These are phyloP conservation scores for Gymnothorax javanicus DNA, from an alignment of 2,797 vertebrate species.

Conservation along the genomic window DNA sequence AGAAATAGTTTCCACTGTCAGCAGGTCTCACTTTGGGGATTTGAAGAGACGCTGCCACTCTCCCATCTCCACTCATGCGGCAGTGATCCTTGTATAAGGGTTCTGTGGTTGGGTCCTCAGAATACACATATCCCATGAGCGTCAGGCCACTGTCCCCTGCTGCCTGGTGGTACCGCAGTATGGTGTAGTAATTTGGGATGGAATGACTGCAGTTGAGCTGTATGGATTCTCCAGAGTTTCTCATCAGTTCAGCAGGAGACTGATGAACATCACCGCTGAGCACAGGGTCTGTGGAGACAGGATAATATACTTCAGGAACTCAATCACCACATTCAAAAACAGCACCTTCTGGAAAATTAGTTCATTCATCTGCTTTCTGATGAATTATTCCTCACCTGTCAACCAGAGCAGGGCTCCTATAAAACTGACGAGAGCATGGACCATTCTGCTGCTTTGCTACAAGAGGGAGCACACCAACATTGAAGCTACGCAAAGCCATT, in stretches of 20 bases:
- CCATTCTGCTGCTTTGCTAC: neutral
- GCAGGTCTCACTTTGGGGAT: constrained; percentile 8
- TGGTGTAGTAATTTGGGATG: too few species aligned
- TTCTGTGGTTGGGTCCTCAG: neutral
- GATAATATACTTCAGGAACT: neutral
- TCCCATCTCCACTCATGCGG: constrained; percentile 15
- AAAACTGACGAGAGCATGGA: neutral
- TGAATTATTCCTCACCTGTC: neutral
- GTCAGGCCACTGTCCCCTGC: too few species aligned
- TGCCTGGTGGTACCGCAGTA: too few species aligned
- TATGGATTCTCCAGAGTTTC: constrained; percentile 9
- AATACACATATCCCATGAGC: constrained; percentile 39
- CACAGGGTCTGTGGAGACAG: constrained; percentile 33
- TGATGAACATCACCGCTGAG: constrained; percentile 50
- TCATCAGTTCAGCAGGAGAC: constrained; percentile 45
- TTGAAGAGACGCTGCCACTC: neutral
- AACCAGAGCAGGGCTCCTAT: constrained; percentile 6
- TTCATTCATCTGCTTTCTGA: neutral
- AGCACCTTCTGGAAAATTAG: neutral
- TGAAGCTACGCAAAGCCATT: neutral
- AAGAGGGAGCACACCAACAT: neutral
- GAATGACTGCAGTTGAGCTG: neutral
- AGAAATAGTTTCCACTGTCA: constrained; percentile 37
- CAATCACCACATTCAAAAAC: neutral
- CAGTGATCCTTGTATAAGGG: neutral